Conservation (phyloP, 2,113 vertebrate genomes). For the Pygoscelis adeliae region DNA sequence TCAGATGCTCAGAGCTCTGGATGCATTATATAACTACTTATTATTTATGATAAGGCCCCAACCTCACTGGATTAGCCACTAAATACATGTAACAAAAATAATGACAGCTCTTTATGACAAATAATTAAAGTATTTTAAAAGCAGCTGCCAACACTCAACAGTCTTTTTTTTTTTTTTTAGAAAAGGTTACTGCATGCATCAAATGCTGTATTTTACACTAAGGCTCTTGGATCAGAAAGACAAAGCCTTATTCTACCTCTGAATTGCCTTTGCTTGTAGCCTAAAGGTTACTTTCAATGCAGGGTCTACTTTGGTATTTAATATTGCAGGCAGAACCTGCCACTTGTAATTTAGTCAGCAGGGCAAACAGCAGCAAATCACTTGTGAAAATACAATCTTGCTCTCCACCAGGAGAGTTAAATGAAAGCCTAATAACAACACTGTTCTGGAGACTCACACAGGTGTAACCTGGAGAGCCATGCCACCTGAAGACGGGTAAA, state of each 20-base stretch:
- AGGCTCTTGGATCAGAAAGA: not conserved
- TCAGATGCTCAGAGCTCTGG: not conserved
- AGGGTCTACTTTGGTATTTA: not conserved
- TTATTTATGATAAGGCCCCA: not conserved
- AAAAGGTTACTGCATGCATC: not conserved
- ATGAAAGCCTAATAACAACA: not conserved
- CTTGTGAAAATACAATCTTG: not conserved
- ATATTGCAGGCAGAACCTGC: constrained; percentile 29
- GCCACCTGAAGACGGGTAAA: not conserved
- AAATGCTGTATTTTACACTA: not conserved
- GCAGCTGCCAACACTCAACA: not conserved
- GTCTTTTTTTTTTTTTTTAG: not conserved
- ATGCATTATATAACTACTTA: not conserved
- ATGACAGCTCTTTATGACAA: not conserved
- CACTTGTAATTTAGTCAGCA: constrained; percentile 29
- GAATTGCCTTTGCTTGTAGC: not conserved
- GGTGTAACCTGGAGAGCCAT: not conserved
- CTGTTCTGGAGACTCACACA: not conserved
- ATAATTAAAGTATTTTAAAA: constrained; percentile 17
- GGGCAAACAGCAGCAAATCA: not conserved
- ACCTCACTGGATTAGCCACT: not conserved
- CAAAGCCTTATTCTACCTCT: not conserved
- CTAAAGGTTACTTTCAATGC: not conserved
- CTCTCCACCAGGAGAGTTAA: not conserved
- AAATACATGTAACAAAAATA: not conserved